Base-by-base conservation (phyloP, 2,888 invertebrate genomes). In the Cryptocephalus primarius region DNA sequence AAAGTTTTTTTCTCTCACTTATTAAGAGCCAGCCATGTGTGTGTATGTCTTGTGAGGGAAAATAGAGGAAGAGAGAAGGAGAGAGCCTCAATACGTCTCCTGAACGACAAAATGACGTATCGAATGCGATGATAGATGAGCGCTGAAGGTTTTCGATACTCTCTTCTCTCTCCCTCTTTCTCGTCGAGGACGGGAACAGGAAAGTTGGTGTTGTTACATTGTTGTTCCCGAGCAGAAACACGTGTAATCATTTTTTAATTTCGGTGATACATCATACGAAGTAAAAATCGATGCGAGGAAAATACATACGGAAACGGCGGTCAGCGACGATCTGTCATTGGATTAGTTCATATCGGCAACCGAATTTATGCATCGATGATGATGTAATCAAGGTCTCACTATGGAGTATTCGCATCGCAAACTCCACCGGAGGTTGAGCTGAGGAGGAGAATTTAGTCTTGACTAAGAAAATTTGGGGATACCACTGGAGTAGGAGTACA, bases 111-210 rank as follows among this genome's bases (percentile, higher is more conserved):
- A 47, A 49, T 57, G 54, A 57, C 53, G 55, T 54, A 57, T 57
- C 52, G 56, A 55, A 53, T 49, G 40, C 47, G 54, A 57, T 57
- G 56, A 57, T 57, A 51, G 55, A 57, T 57, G 56, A 53, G 55
- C 45, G 45, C 41, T 41, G 48, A 49, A 48, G 48, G 49, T 44
- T 51, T 36, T 12, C 36, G 36, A 36, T 47, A 50, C 49, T 22
- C 3, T 22, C 22, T 22, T 22, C 22, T 22, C 6, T 22, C 22
- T 22, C 22, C 6, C 22, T 22, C 6, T 22, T 52, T 42, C 51
- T 50, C 43, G 51, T 48, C 45, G 51, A 46, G 51, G 50, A 53
- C 49, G 36, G 6, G 48, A 48, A 43, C 46, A 46, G 42, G 40
- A 46, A 46, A 39, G 32, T 42, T 43, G 46, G 22, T 40, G 39